Evolutionary conservation across 2,888 invertebrate species (phyloP).

Genomic region (Noctua comes): DNA sequence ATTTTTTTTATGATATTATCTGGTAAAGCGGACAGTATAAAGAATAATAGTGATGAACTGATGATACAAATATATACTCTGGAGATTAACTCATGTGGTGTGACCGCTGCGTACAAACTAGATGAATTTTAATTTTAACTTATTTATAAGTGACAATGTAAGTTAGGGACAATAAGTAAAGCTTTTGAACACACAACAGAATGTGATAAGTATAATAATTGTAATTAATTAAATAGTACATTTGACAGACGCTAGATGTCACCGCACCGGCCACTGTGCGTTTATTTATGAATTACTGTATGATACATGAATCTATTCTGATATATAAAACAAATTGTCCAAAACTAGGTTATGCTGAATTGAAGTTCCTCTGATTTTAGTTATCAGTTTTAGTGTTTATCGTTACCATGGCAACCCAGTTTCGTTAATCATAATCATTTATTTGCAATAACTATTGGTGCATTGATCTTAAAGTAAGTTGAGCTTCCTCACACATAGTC

Average conservation of each 20-base stretch:
- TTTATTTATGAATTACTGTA: constrained; percentile 6
- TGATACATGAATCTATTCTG: not conserved
- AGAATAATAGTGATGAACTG: not conserved
- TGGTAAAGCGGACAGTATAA: not conserved
- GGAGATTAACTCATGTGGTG: not conserved
- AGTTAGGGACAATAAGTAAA: constrained; percentile 10
- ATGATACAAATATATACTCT: not conserved
- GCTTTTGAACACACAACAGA: too few species aligned
- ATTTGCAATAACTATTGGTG: too few species aligned
- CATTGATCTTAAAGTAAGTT: too few species aligned
- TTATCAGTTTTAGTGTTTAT: not conserved
- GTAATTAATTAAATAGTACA: constrained; percentile 19
- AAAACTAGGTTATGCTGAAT: constrained; percentile 7
- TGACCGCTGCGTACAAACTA: constrained; percentile 17
- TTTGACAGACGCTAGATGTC: constrained; percentile 5
- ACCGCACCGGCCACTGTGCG: constrained; percentile 3
- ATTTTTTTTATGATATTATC: too few species aligned
- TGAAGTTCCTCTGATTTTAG: constrained; percentile 21
- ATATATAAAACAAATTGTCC: too few species aligned
- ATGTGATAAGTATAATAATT: constrained; percentile 40
- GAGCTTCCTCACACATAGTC: too few species aligned
- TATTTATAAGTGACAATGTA: constrained; percentile 14
- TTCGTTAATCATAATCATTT: not conserved
- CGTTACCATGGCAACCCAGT: constrained; percentile 1
- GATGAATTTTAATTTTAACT: constrained; percentile 1